phyloP scores from a whole-genome alignment of 1,140 invertebrate species.

The silkworm (Bombyx mori) region ASM3026992v2 NC_085110.1:4212001-4212500 shows the following conservation, averaged over 20 bases:
- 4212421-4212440: not conserved
- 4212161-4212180: too few relatives aligned
- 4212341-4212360: slow-evolving; percentile 6
- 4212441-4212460: not conserved
- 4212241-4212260: slow-evolving; percentile 28
- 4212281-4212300: slow-evolving; percentile 18
- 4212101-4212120: too few relatives aligned
- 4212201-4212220: slow-evolving; percentile 1
- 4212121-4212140: too few relatives aligned
- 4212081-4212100: too few relatives aligned
- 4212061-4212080: too few relatives aligned
- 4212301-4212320: slow-evolving; percentile 6
- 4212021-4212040: too few relatives aligned
- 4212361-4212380: not conserved
- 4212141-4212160: too few relatives aligned
- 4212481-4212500: not conserved
- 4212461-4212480: not conserved
- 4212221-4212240: slow-evolving; percentile 32
- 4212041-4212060: too few relatives aligned
- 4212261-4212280: slow-evolving; percentile 3
- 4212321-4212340: slow-evolving; percentile 30
- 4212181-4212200: too few relatives aligned
- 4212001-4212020: too few relatives aligned
- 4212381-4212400: too few relatives aligned
- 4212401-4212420: too few relatives aligned